phyloP scores from a whole-genome alignment of 35 echinoderm and acorn worm genomes.

The Ptychodera flava region DNA sequence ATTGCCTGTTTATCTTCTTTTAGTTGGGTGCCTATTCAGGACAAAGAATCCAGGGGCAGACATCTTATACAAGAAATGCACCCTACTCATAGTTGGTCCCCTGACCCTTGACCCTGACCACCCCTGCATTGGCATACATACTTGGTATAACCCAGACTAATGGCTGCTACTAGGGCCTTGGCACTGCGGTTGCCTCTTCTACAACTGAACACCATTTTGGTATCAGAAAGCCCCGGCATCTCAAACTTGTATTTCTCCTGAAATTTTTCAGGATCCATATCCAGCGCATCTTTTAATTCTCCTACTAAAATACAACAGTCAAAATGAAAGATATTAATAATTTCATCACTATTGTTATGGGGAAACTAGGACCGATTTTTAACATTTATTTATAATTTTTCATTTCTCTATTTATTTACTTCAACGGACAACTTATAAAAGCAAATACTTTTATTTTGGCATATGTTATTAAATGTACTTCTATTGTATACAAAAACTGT shows the following conservation, averaged over 20 bases:
- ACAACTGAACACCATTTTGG: conserved; percentile 44
- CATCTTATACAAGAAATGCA: too few species aligned
- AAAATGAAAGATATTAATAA: not conserved
- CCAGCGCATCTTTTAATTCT: conserved; percentile 27
- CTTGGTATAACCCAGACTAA: conserved; percentile 15
- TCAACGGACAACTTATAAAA: not conserved
- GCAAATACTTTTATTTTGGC: not conserved
- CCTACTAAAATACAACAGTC: conserved; percentile 22
- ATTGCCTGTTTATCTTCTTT: too few species aligned
- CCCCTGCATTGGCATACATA: not conserved
- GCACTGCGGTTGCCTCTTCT: conserved; percentile 32
- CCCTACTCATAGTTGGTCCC: too few species aligned
- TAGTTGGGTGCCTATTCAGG: too few species aligned
- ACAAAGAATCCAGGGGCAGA: too few species aligned
- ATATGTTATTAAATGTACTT: not conserved
- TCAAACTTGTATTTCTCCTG: conserved; percentile 6
- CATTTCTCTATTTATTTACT: too few species aligned
- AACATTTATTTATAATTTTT: too few species aligned
- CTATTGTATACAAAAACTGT: not conserved
- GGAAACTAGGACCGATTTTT: too few species aligned
- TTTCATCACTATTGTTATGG: too few species aligned
- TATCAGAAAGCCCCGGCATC: conserved; percentile 7
- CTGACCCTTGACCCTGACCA: too few species aligned
- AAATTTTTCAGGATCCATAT: conserved; percentile 15
- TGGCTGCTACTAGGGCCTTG: conserved; percentile 25